Base-by-base conservation (phyloP, 2,888 invertebrate species). In the Phyllotreta cruciferae region DNA sequence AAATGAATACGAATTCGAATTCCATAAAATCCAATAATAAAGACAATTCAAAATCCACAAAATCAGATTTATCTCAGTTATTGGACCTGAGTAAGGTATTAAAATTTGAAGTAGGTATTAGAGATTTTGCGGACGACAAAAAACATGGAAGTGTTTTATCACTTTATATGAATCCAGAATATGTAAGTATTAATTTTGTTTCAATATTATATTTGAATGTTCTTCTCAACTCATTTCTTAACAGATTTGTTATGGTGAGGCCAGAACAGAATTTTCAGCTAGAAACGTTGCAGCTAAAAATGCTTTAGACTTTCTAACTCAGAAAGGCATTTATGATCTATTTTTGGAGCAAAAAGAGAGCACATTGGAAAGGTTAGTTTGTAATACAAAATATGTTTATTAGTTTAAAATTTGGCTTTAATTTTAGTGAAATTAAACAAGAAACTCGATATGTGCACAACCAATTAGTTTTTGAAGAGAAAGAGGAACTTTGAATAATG, bases 181-280 rank as follows among this genome's bases (percentile, higher is more conserved):
- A 73, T 69, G 77, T 77, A 69, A 69, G 71, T 71, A 41, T 56
- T 45, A 1, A 24, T 10, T 4, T 53, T 10, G 1, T 3, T 37
- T 53, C 7, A 10, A 42, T 14, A 2, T 14, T 24, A 14, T 8
- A 36, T 9, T 35, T 36, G 8, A 38, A n/a, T 38, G 7, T 14
- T 50, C 6, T 58, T 42, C 45, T 45, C 13, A 38, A 24, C 54
- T 11, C 9, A 45, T 13, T 13, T 44, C 14, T 60, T 70, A 71
- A 56, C 53, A 77, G 77, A 67, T 74, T 11, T 77, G 77, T 68
- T 71, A 73, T 42, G 77, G 76, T n/a, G 64, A 73, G 60, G 75
- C 70, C 37, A 41, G 66, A 5, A 71, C 66, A 52, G 58, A 57
- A 11, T 69, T 70, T 52, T 66, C 63, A 52, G 68, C 75, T 9